Evolutionary conservation across 2,888 invertebrate genomes (phyloP), one percentile per base, ranked within the genome.

Genomic region (Chymomyza fuscimana): DNA sequence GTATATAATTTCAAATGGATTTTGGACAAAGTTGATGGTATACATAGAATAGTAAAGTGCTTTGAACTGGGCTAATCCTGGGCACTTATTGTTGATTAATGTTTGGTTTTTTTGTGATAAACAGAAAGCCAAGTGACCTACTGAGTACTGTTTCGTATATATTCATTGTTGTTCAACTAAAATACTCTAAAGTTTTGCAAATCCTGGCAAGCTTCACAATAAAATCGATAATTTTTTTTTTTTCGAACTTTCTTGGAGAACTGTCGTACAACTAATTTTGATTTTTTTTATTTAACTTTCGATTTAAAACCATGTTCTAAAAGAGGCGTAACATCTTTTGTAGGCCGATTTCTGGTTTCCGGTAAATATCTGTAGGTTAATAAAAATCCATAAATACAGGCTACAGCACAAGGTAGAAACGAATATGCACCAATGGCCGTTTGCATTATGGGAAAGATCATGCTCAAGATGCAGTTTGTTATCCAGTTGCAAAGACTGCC

Each of bases 401-500:
- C 70, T 12, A 81, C 90, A 0, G 94, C 93, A 91, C 96, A 96
- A 60, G 96, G 92, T 5, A 96, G 90, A 90, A 97, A 97, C 2
- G 94, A 94, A 82, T 93, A 94, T 0, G 95, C 92, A 0, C 95
- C 95, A 56, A 96, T 93, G 29, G 90, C 69, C 5, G 89, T 88
- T 71, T 94, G 92, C 89, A 96, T 86, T 7, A 92, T 89, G 12
- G 95, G 95, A 92, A 96, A 96, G n/a, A 93, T 92, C 93, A 97
- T 94, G 36, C 95, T 96, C 58, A 97, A 94, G 0, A 96, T 80
- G 89, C 97, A 96, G 92, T 97, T 97, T n/a, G 96, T 96, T 2
- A 93, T 93, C 97, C 97, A 97, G 91, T 97, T 97, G 73, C 94
- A 94, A 81, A 96, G 93, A 70, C 96, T 96, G 19, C 97, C 97